Base-by-base conservation (phyloP, 2,113 vertebrate genomes). In the Tachuris rubrigastra region DNA sequence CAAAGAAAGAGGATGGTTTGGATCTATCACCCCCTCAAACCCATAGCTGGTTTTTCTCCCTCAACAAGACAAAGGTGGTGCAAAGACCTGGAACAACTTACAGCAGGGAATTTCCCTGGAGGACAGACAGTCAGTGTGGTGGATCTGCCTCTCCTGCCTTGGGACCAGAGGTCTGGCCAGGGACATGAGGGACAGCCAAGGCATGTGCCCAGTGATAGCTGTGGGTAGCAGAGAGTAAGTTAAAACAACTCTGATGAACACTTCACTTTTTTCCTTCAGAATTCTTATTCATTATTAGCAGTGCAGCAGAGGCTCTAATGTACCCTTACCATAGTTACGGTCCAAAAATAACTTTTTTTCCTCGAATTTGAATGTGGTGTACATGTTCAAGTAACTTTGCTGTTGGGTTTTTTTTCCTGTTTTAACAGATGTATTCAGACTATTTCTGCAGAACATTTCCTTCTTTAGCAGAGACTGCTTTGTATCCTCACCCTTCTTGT, bases 51-150 rank as follows among this genome's bases (percentile, higher is more conserved):
- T 46, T 89, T 90, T 79, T 25, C 16, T 53, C 67, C 83, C 59
- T 80, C 65, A 30, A 25, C 6, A 31, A 56, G 27, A 52, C 20
- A 23, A 93, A 63, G 30, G 8, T 42, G 44, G 4, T 80, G 24
- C 50, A 83, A 88, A 81, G 19, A 42, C 27, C 41, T 90, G 47
- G 49, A 90, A 35, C 14, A 85, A 37, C 19, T 14, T 44, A 10
- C 41, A 82, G n/a, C 22, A 68, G 46, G 78, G n/a, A 17, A 56
- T 35, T 20, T 28, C 56, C 59, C 30, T 33, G 21, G 33, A 12
- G 6, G 20, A 30, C 0, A 9, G 15, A 3, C 3, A 6, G 22
- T 42, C 7, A 8, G 31, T 47, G 0, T 0, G 9, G 25, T 52
- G 31, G 75, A 73, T 24, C 20, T 66, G 14, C 30, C 8, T 47